A percentile compares a stretch with the other conserved stretches of the same genome.
Evolutionary conservation across 2,113 vertebrate species (phyloP).

Genomic region (Anser cygnoides): DNA sequence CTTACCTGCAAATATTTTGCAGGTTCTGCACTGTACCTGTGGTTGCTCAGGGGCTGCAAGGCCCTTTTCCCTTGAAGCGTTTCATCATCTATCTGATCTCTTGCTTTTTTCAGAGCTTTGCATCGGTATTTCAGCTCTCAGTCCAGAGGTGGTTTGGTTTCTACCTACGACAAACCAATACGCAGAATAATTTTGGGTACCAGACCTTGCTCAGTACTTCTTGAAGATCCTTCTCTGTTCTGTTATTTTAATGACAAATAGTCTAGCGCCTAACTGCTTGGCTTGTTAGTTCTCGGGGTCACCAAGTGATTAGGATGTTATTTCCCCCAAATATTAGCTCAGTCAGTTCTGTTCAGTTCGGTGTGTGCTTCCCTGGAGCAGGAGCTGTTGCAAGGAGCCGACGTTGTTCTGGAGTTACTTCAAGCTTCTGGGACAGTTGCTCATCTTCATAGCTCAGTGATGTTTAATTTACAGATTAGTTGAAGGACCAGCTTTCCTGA

Average conservation of each 20-base stretch:
- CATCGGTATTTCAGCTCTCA: neutral
- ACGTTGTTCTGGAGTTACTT: neutral
- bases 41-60: neutral
- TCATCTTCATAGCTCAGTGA: neutral
- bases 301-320: neutral
- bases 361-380: neutral
- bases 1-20: neutral
- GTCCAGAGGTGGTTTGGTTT: neutral
- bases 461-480: neutral
- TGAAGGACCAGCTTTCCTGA: neutral
- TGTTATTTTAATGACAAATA: neutral
- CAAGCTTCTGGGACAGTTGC: neutral
- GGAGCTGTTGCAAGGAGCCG: neutral
- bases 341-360: constrained; percentile 10
- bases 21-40: neutral
- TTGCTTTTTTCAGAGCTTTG: neutral
- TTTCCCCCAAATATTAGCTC: constrained; percentile 18
- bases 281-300: neutral
- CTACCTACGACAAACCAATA: neutral
- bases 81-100: neutral
- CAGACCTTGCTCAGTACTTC: neutral
- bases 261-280: neutral
- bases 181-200: neutral
- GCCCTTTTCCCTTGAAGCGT: neutral
- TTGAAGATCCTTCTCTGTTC: neutral